A percentile compares a stretch with the other conserved stretches of the same genome.
phyloP scores from a whole-genome alignment of 2,888 invertebrate species.

The Phytoseiulus persimilis region DNA sequence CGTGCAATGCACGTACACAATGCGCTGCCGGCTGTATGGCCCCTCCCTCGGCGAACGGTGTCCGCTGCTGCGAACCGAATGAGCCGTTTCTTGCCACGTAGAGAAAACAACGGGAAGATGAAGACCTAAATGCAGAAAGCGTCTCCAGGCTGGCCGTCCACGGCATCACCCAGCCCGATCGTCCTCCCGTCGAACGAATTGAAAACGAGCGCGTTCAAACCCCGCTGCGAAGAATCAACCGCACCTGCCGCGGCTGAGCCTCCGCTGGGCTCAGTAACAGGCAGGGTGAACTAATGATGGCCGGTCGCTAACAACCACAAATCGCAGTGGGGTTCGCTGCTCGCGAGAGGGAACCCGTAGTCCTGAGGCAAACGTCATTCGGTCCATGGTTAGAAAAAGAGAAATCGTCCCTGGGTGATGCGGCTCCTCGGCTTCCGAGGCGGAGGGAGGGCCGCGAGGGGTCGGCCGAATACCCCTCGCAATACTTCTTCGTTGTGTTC shows the following conservation, averaged over 20 bases:
- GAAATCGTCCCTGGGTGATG: not conserved
- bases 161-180: not conserved
- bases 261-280: not conserved
- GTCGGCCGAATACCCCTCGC: not conserved
- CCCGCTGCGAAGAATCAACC: not conserved
- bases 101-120: not conserved
- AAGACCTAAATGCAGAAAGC: not conserved
- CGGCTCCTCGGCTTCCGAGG: not conserved
- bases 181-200: too few species aligned
- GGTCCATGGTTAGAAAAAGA: not conserved
- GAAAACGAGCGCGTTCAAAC: too few species aligned
- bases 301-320: not conserved
- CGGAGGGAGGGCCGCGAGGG: not conserved
- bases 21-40: not conserved
- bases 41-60: not conserved
- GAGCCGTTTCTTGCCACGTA: not conserved
- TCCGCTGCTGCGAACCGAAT: not conserved
- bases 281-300: not conserved
- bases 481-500: not conserved
- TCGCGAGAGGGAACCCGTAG: not conserved
- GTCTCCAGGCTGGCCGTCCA: not conserved
- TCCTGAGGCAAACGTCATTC: not conserved
- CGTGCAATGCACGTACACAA: not conserved
- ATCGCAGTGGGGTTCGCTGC: not conserved
- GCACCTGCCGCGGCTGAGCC: not conserved